phyloP scores from a whole-genome alignment of 2,888 invertebrate species.

The Sisyra nigra region DNA sequence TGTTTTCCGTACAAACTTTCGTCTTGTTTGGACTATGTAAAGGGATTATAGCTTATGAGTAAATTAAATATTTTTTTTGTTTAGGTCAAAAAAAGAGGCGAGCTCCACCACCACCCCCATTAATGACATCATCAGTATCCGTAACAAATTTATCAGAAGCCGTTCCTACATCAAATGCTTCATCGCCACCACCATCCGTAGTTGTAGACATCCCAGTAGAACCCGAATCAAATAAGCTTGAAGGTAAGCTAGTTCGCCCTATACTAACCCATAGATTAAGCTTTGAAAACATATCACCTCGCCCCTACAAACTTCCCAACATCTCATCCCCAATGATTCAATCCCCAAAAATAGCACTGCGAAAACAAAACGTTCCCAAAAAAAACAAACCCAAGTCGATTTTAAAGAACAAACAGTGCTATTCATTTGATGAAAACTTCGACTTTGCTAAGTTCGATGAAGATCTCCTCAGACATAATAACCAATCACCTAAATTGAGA shows the following conservation, averaged over 20 bases:
- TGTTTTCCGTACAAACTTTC: too few relatives aligned
- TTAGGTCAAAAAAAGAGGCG: conserved; percentile 39
- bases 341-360: conserved; percentile 6
- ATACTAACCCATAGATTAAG: neutral
- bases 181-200: too few relatives aligned
- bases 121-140: conserved; percentile 19
- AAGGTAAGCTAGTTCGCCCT: conserved; percentile 10
- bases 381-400: conserved; percentile 2
- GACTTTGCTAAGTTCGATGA: neutral
- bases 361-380: neutral
- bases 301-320: conserved; percentile 8
- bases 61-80: conserved; percentile 12
- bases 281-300: neutral
- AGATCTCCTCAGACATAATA: neutral
- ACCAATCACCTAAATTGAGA: conserved; percentile 10
- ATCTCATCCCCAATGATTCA: neutral
- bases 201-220: conserved; percentile 21
- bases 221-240: conserved; percentile 13
- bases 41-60: too few relatives aligned
- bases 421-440: neutral
- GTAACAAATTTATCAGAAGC: conserved; percentile 15
- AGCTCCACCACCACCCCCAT: conserved; percentile 35
- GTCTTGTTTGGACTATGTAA: conserved; percentile 8
- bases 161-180: conserved; percentile 2
- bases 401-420: neutral